A percentile compares a stretch with the other conserved stretches of the same genome.
Conservation (phyloP, 2,113 vertebrate genomes). For the Etia nguti region DNA sequence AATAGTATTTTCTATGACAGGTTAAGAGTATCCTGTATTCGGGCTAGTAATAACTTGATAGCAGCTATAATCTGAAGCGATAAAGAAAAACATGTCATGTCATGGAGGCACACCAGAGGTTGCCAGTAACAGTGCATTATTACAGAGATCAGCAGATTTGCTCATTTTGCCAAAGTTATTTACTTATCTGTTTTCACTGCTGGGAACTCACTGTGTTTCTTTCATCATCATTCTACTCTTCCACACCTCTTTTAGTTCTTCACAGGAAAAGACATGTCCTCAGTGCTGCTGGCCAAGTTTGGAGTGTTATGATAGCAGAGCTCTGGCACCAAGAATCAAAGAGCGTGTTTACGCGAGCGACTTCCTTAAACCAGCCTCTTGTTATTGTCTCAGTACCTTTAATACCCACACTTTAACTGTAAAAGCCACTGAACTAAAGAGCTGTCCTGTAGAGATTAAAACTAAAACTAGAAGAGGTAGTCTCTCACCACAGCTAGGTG, state of each 20-base stretch:
- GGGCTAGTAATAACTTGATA: background rate
- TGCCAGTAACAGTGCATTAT: background rate
- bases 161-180: background rate
- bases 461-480: background rate
- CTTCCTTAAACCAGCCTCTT: background rate
- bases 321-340: background rate
- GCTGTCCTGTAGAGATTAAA: background rate
- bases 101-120: background rate
- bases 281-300: slow-evolving; percentile 11
- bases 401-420: background rate
- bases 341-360: background rate
- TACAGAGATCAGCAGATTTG: background rate
- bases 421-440: background rate
- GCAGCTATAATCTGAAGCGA: background rate
- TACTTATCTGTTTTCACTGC: background rate
- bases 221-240: background rate
- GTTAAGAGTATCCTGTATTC: background rate
- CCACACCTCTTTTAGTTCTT: background rate
- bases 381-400: slow-evolving; percentile 1
- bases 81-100: background rate
- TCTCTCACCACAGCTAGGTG: background rate
- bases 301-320: slow-evolving; percentile 15
- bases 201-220: background rate
- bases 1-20: background rate
- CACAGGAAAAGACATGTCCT: background rate